phyloP scores from a whole-genome alignment of 2,888 invertebrate species.

The Tortrix viridana region DNA sequence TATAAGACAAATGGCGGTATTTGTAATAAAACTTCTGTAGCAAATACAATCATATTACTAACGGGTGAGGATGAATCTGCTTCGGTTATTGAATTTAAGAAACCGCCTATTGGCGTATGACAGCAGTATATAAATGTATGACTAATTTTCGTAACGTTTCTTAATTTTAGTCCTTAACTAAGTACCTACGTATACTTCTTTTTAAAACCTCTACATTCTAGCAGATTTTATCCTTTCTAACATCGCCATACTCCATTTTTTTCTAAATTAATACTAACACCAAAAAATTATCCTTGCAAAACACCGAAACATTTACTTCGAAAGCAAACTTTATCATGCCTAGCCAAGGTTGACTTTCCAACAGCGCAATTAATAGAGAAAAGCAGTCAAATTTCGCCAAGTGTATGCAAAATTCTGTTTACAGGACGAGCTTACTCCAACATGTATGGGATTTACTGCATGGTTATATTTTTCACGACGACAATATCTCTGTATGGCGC shows the following conservation, averaged over 20 bases:
- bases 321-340: background rate
- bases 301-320: background rate
- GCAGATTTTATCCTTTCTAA: background rate
- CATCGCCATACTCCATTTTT: background rate
- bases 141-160: too few relatives aligned
- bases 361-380: background rate
- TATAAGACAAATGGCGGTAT: too few relatives aligned
- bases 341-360: background rate
- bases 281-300: background rate
- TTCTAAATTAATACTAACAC: background rate
- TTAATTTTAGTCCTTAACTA: too few relatives aligned
- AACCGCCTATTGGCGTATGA: too few relatives aligned
- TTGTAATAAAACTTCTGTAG: too few relatives aligned
- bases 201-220: too few relatives aligned
- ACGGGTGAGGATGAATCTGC: too few relatives aligned
- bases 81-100: too few relatives aligned
- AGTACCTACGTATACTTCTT: too few relatives aligned
- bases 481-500: conserved; percentile 89
- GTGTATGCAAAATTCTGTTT: conserved; percentile 20
- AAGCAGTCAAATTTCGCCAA: conserved; percentile 2
- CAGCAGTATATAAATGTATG: too few relatives aligned
- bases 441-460: conserved; percentile 90
- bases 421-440: conserved; percentile 88
- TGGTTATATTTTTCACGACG: conserved; percentile 89
- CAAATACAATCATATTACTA: too few relatives aligned